Base-by-base conservation (phyloP, 2,113 vertebrate species). In the Morone saxatilis region DNA sequence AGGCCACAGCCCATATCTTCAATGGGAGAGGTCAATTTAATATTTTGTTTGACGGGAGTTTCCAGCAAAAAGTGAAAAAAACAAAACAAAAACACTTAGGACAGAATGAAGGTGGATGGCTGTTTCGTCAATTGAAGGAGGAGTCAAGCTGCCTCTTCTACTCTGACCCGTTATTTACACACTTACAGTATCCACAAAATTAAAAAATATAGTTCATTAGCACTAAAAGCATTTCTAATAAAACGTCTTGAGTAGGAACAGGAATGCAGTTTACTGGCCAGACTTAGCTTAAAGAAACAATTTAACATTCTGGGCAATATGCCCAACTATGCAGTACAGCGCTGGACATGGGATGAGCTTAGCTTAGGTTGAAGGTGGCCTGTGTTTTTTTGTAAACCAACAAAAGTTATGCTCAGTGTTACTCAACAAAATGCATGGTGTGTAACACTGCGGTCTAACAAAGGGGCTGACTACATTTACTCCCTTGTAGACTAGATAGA, bases 1-100 rank as follows among this genome's bases (percentile, higher is more conserved):
- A 73, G 67, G 72, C 60, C 48, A n/a, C 41, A 51, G 50, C 9
- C 22, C 7, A 51, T 50, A 31, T 47, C 16, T 51, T 63, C 38
- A 41, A 45, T 19, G 4, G 4, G 22, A 70, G 63, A 60, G 71
- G 36, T 67, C 68, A 20, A 68, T 81, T 40, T 45, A 68, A 72
- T 45, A 25, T 67, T 56, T 56, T 6, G 31, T 51, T 54, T 11
- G 4, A 67, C n/a, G 12, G 1, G 38, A 16, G 3, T 71, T 71
- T 71, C 20, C 11, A 5, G 12, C 14, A 76, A 56, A 76, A 22
- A 31, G 19, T 73, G 7, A 38, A 68, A 11, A 31, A 12, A 45
- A 1, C 10, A 13, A 74, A 25, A 25, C 25, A 25, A 25, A 25
- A 25, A 25, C 25, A 25, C 25, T 22, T 16, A 6, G 25, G 67